Evolutionary conservation across 2,888 invertebrate species (phyloP).

Genomic region (Callimorpha dominula): DNA sequence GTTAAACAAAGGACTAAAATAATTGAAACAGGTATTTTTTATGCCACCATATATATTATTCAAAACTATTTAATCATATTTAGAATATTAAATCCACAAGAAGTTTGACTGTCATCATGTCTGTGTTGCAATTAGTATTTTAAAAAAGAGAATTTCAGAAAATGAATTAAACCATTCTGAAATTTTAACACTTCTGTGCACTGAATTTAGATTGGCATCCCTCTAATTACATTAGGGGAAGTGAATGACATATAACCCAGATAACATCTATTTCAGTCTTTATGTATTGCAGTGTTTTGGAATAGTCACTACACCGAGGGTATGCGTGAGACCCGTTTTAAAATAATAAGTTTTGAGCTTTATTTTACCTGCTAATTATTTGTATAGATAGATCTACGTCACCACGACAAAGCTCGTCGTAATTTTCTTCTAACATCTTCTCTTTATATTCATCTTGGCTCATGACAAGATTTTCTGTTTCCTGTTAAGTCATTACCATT

Average conservation of each 20-base stretch:
- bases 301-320: too few relatives aligned
- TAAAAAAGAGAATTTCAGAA: too few relatives aligned
- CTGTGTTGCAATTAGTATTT: too few relatives aligned
- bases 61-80: too few relatives aligned
- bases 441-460: background rate
- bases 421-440: background rate
- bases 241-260: background rate
- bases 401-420: slow-evolving; percentile 4
- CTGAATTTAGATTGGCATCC: background rate
- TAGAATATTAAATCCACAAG: too few relatives aligned
- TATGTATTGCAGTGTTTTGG: too few relatives aligned
- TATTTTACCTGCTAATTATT: slow-evolving; percentile 6
- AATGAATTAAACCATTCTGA: too few relatives aligned
- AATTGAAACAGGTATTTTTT: too few relatives aligned
- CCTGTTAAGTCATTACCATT: background rate
- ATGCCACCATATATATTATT: too few relatives aligned
- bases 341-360: background rate
- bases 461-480: background rate
- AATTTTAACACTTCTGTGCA: background rate
- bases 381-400: background rate
- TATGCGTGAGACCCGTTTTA: background rate
- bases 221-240: background rate
- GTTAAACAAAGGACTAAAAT: too few relatives aligned
- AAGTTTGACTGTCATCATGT: too few relatives aligned
- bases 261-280: too few relatives aligned